Base-by-base conservation (phyloP, 2,797 vertebrate species). In the Australoheros facetus region DNA sequence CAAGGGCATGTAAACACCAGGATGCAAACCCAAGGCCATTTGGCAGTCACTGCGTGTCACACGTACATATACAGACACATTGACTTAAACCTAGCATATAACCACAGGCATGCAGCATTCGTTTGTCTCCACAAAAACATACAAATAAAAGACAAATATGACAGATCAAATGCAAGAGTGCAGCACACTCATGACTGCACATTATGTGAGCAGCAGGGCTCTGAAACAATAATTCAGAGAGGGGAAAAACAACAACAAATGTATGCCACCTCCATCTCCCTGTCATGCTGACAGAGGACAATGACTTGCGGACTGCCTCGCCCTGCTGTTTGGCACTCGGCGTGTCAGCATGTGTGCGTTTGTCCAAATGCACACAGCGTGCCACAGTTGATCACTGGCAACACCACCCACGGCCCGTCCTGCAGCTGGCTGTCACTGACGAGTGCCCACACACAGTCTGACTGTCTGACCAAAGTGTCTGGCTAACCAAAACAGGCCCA, bases 391-490 rank as follows among this genome's bases (percentile, higher is more conserved):
- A 91, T 88, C 84, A 87, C 81, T 71, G 80, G 69, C 69, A 81
- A 80, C 58, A 16, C 87, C 86, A 56, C 89, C 91, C 86, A 85
- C 78, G 57, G 91, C 56, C 70, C 74, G 45, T 83, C 89, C 90
- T 56, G 76, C 77, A 80, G 90, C 89, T 55, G 42, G 42, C 89
- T 86, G 86, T 88, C 89, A 87, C 81, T 48, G 74, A 80, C 73
- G 19, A 79, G 80, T 21, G 85, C 86, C 88, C 79, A 80, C 84
- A 84, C 82, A 37, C 81, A 71, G 87, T 88, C 88, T 85, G 88
- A 85, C 84, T 89, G 91, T 90, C 92, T 90, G 87, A 88, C 76
- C 62, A 26, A 21, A 85, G 84, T 54, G 89, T 93, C 89, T 88
- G 89, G 54, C 56, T 9, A 69, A 80, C 88, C 81, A 59, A 37